These are phyloP conservation scores for Theocolax elegans DNA, from an alignment of 1,140 invertebrate genomes.

Conservation along the genomic window DNA sequence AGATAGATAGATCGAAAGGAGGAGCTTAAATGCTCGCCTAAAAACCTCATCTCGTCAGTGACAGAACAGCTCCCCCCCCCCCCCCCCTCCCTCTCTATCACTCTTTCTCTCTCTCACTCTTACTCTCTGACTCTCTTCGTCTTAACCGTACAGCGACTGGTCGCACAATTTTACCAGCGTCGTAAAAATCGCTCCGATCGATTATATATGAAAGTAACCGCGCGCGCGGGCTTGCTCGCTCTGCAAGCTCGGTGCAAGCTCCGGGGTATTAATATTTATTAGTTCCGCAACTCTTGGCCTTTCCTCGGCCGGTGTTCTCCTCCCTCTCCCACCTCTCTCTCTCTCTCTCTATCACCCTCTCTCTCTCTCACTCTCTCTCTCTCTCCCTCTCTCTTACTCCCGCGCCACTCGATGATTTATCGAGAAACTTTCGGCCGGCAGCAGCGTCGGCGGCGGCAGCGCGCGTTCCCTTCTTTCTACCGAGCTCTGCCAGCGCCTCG, in stretches of 20 bases:
- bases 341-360: no score
- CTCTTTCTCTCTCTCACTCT: no score
- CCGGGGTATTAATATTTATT: slow-evolving; percentile 46
- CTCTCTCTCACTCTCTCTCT: neutral
- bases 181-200: slow-evolving; percentile 44
- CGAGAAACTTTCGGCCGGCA: slow-evolving; percentile 31
- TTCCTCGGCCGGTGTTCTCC: slow-evolving; percentile 15
- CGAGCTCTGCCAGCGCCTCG: slow-evolving; percentile 15
- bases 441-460: neutral
- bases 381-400: neutral
- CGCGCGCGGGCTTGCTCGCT: neutral
- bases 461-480: slow-evolving; percentile 1
- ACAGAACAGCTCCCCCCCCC: neutral
- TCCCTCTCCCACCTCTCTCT: neutral
- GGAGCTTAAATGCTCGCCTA: neutral
- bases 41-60: slow-evolving; percentile 26
- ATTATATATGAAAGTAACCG: slow-evolving; percentile 29
- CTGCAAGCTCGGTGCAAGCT: slow-evolving; percentile 13
- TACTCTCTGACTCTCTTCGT: no score
- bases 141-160: no score
- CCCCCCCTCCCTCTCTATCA: neutral
- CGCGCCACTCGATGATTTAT: slow-evolving; percentile 38
- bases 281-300: slow-evolving; percentile 42
- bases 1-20: neutral
- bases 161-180: slow-evolving; percentile 31